A percentile compares a stretch with the other conserved stretches of the same genome.
phyloP scores from a whole-genome alignment of 2,797 vertebrate genomes.

The Bufotes viridis region DNA sequence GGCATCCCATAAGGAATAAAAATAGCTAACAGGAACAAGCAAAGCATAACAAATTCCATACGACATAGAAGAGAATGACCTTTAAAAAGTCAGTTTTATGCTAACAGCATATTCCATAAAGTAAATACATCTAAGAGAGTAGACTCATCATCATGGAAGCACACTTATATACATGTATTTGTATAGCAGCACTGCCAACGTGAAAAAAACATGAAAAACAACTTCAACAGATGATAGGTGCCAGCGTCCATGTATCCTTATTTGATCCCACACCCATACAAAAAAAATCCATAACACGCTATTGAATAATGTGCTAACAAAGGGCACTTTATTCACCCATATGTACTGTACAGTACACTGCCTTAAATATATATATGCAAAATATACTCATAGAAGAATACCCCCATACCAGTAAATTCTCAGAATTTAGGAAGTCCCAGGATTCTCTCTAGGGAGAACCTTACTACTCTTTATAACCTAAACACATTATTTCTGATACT shows the following conservation, averaged over 20 bases:
- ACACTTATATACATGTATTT: not conserved
- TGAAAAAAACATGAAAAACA: too few species aligned
- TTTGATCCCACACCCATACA: too few species aligned
- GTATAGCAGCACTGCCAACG: not conserved
- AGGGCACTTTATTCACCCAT: too few species aligned
- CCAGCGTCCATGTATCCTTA: too few species aligned
- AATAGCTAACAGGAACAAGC: slow-evolving; percentile 24
- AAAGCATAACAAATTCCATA: slow-evolving; percentile 46
- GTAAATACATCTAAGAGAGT: not conserved
- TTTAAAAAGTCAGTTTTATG: slow-evolving; percentile 54
- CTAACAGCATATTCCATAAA: slow-evolving; percentile 43
- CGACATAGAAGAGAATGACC: slow-evolving; percentile 52
- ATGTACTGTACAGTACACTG: too few species aligned
- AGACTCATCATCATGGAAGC: slow-evolving; percentile 25
- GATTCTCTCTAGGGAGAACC: too few species aligned
- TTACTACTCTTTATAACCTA: too few species aligned
- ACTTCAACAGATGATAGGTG: too few species aligned
- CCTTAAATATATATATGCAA: too few species aligned
- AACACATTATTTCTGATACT: too few species aligned
- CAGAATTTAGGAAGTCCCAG: not conserved
- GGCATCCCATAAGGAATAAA: not conserved
- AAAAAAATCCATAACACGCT: too few species aligned
- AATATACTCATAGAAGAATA: not conserved
- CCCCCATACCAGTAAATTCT: not conserved
- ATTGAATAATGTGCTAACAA: too few species aligned